A percentile compares a stretch with the other conserved stretches of the same genome.
phyloP scores from a whole-genome alignment of 2,888 invertebrate species.

The Fragum fragum region DNA sequence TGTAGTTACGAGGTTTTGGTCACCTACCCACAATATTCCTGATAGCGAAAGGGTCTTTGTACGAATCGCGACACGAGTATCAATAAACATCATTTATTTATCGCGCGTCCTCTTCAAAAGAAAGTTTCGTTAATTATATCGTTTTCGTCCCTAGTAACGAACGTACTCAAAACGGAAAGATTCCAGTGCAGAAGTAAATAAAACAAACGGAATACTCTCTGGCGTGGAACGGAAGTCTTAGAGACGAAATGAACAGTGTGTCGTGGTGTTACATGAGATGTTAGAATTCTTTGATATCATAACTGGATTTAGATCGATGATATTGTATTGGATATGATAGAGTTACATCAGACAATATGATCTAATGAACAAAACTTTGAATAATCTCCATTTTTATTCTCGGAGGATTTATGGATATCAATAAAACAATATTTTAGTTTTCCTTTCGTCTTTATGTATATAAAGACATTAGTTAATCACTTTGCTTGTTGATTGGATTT shows the following conservation, averaged over 20 bases:
- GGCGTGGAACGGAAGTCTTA: not conserved
- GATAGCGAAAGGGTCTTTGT: not conserved
- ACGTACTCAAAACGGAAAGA: conserved; percentile 19
- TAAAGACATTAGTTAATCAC: not conserved
- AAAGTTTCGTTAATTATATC: conserved; percentile 20
- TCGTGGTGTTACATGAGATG: not conserved
- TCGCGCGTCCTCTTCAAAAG: conserved; percentile 18
- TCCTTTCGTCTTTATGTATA: not conserved
- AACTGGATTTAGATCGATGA: not conserved
- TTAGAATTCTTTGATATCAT: not conserved
- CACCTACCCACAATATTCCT: no score
- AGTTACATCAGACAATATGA: not conserved
- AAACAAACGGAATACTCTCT: not conserved
- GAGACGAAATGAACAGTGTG: conserved; percentile 10
- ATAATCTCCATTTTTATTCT: not conserved
- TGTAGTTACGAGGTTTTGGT: no score
- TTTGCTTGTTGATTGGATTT: conserved; percentile 4
- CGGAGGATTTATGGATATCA: not conserved
- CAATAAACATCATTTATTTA: conserved; percentile 30
- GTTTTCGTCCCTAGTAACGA: conserved; percentile 25
- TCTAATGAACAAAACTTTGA: not conserved
- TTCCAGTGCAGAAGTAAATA: conserved; percentile 5
- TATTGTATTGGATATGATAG: not conserved
- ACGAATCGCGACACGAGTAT: conserved; percentile 14
- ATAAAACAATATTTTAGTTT: not conserved